Base-by-base conservation (phyloP, 2,888 invertebrate species). In the Drosophila borealis region DNA sequence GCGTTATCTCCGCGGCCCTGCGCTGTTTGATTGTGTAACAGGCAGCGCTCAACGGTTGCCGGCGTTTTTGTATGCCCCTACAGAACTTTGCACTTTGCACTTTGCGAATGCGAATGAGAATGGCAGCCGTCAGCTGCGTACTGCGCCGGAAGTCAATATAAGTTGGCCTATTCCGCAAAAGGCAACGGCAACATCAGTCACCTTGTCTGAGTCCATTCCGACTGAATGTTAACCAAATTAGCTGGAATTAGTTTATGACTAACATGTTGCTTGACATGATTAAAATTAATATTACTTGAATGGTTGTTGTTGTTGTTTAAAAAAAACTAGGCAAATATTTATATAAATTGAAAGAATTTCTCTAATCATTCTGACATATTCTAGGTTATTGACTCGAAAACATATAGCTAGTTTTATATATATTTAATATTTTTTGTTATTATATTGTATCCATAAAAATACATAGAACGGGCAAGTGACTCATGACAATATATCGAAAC, bases 111-210 rank as follows among this genome's bases (percentile, higher is more conserved):
- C 29, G 53, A 53, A 41, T 41, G 8, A n/a, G 14, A 39, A 65
- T 57, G 63, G 63, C 71, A 34, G 54, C 42, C 42, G 54, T 19
- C 17, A 29, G 59, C 59, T 19, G 53, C 34, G 36, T 37, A 8
- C 34, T 17, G 62, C 45, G 48, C 67, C 82, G 86, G 86, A 88
- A 88, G 82, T 80, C 88, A 83, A 83, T 88, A 88, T 82, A 86
- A 86, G 88, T 76, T 82, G 76, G 86, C 70, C 76, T 77, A 83
- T 55, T 76, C 68, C 70, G 64, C 66, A 53, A 80, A 48, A 63
- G 54, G 41, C 55, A 44, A 39, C 53, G 25, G 29, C 45, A 51
- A 33, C 50, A 37, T 29, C 34, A 45, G 41, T 25, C 39, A n/a
- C 19, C 34, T 13, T 39, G 51, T 48, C 37, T 45, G 44, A 62